Conservation (phyloP, 1,140 invertebrate species). For the Panulirus ornatus region DNA sequence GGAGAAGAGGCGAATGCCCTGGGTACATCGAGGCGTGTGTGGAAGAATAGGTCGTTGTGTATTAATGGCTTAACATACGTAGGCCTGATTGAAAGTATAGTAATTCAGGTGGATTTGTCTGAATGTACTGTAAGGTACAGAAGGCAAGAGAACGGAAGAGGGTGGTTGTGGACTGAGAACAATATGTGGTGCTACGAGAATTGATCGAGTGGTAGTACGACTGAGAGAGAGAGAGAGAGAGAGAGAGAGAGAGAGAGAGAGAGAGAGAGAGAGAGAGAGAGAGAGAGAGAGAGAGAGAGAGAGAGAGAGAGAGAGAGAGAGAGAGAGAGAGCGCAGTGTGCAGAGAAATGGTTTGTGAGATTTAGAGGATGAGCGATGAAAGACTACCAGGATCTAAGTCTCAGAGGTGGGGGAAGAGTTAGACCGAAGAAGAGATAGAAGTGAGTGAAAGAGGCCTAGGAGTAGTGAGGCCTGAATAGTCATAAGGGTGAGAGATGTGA, state of each 20-base stretch:
- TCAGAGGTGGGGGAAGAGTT: neutral
- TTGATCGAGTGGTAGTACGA: neutral
- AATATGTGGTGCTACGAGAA: too few species aligned
- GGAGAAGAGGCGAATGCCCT: too few species aligned
- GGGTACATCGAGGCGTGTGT: too few species aligned
- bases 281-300: conserved; percentile 28
- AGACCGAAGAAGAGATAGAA: neutral
- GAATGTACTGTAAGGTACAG: neutral
- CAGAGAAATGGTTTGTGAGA: neutral
- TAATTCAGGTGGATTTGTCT: too few species aligned
- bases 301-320: conserved; percentile 47
- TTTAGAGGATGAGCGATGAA: neutral
- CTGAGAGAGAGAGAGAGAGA: conserved; percentile 13
- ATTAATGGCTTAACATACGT: too few species aligned
- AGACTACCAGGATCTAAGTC: neutral
- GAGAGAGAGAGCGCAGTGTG: conserved; percentile 12
- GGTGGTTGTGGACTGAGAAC: too few species aligned
- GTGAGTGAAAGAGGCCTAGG: neutral
- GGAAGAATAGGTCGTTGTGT: too few species aligned
- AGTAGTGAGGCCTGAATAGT: too few species aligned
- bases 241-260: conserved; percentile 23
- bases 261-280: conserved; percentile 12
- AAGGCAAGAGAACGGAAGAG: neutral
- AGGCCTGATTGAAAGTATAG: too few species aligned
- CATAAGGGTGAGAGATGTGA: too few species aligned